Evolutionary conservation across 2,797 vertebrate species (phyloP).

Genomic region (Lithobates sylvaticus): DNA sequence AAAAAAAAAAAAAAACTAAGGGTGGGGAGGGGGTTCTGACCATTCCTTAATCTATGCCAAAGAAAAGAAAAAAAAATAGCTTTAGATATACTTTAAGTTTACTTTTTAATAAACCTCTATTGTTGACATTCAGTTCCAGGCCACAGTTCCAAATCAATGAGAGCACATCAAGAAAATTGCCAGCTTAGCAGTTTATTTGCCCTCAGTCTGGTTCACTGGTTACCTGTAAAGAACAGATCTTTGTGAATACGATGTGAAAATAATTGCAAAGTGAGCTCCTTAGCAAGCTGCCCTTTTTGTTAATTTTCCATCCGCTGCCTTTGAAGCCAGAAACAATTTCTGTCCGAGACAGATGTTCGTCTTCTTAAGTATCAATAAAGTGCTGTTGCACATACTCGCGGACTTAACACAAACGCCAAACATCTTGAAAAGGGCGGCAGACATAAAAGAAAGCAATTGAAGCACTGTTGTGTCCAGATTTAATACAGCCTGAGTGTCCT

Average conservation of each 20-base stretch:
- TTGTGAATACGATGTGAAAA: constrained; percentile 38
- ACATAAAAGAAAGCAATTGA: constrained; percentile 73
- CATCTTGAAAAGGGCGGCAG: constrained; percentile 72
- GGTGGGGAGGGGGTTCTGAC: too few relatives aligned
- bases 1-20: too few relatives aligned
- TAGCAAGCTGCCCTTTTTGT: constrained; percentile 62
- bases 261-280: constrained; percentile 42
- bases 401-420: constrained; percentile 75
- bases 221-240: constrained; percentile 30
- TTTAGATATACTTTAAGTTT: not conserved
- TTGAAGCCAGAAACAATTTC: constrained; percentile 62
- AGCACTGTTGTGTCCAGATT: constrained; percentile 77
- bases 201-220: constrained; percentile 4
- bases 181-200: constrained; percentile 32
- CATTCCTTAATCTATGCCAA: not conserved
- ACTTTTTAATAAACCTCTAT: not conserved
- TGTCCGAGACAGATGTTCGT: constrained; percentile 74
- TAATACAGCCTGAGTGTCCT: constrained; percentile 74
- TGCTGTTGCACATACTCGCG: constrained; percentile 75
- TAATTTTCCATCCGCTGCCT: constrained; percentile 25
- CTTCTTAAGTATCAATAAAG: constrained; percentile 68
- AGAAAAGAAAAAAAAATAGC: not conserved
- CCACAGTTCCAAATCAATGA: not conserved
- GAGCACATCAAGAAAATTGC: constrained; percentile 25
- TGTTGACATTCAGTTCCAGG: not conserved